A percentile compares a stretch with the other conserved stretches of the same genome.
phyloP scores from a whole-genome alignment of 2,113 vertebrate genomes.

The Colius striatus region DNA sequence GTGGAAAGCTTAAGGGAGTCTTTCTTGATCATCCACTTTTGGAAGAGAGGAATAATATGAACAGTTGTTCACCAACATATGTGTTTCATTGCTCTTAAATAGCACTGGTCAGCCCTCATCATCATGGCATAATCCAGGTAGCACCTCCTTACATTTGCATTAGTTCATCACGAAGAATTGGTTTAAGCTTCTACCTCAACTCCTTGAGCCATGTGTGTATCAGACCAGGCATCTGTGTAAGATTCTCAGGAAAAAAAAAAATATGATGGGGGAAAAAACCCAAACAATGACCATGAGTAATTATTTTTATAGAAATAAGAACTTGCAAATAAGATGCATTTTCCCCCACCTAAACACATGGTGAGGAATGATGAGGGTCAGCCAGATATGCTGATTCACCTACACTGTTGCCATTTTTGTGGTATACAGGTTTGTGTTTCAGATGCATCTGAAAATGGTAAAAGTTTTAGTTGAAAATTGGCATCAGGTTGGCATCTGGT shows the following conservation, averaged over 20 bases:
- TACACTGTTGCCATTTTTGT: background rate
- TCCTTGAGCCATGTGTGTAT: background rate
- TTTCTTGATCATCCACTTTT: background rate
- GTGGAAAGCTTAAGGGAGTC: background rate
- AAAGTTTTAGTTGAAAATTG: background rate
- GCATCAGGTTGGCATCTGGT: background rate
- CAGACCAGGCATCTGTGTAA: background rate
- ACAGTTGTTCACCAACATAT: fast-evolving
- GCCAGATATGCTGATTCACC: background rate
- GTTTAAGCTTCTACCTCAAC: background rate
- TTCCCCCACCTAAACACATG: background rate
- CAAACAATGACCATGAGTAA: background rate
- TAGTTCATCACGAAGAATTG: background rate
- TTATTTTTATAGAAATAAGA: background rate
- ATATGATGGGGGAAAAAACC: background rate
- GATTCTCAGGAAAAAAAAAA: background rate
- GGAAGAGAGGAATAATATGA: background rate
- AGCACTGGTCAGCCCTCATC: background rate
- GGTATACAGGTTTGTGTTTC: background rate
- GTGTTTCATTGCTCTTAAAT: background rate
- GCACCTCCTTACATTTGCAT: background rate
- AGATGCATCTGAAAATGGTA: background rate
- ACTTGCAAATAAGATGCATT: background rate
- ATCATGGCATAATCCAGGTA: no score
- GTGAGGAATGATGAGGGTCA: background rate